These are phyloP conservation scores for Lasioglossum villosulum DNA, from an alignment of 2,888 invertebrate species.

Conservation along the genomic window DNA sequence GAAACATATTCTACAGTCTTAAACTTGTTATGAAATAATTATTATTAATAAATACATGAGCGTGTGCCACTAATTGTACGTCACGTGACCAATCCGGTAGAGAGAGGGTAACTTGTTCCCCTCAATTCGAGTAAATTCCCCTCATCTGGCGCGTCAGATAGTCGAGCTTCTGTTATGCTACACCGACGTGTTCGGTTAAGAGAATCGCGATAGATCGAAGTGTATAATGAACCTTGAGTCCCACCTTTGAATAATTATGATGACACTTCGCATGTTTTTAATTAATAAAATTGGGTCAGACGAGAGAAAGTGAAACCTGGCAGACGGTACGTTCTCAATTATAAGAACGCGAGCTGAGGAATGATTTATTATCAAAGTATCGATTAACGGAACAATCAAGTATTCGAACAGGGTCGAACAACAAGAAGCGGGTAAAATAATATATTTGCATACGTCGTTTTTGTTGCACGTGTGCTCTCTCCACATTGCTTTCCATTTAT, in stretches of 20 bases:
- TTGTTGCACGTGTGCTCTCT: background rate
- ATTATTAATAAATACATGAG: too few relatives aligned
- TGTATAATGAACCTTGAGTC: background rate
- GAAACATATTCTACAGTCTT: too few relatives aligned
- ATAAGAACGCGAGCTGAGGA: background rate
- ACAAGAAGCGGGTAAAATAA: background rate
- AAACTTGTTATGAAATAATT: too few relatives aligned
- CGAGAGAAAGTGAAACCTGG: background rate
- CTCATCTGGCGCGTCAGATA: too few relatives aligned
- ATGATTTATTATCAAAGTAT: background rate
- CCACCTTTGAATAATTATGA: background rate
- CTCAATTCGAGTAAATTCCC: too few relatives aligned
- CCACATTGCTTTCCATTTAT: background rate
- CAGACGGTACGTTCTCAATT: background rate
- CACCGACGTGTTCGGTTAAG: background rate
- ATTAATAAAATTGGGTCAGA: background rate
- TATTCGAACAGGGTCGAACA: background rate
- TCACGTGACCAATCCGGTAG: too few relatives aligned
- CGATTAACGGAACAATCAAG: conserved; percentile 1
- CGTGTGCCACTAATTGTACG: too few relatives aligned
- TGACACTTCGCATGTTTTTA: background rate
- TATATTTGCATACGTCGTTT: background rate
- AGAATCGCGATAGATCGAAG: too few relatives aligned
- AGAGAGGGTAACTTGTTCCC: too few relatives aligned
- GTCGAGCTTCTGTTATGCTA: too few relatives aligned